phyloP scores from a whole-genome alignment of 2,797 vertebrate species.

The Sphenopsis melanotis region DNA sequence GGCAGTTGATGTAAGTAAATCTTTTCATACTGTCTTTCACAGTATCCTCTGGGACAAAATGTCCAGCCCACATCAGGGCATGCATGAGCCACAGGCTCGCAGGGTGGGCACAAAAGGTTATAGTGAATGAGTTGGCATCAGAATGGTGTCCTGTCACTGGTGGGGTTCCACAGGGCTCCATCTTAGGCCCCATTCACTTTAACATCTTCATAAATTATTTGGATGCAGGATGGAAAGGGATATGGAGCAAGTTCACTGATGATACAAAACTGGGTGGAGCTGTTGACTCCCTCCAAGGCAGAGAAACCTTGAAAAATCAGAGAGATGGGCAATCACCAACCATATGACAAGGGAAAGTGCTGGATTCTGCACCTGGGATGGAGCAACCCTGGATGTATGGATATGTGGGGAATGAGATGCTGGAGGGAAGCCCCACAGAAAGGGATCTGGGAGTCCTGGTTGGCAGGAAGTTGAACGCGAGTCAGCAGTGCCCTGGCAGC shows the following conservation, averaged over 20 bases:
- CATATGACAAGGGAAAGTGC: neutral
- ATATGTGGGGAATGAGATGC: neutral
- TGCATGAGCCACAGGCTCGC: neutral
- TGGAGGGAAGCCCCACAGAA: neutral
- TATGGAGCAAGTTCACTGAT: neutral
- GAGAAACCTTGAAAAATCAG: neutral
- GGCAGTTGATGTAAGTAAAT: neutral
- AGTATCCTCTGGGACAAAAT: neutral
- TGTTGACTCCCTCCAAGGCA: neutral
- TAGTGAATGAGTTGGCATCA: neutral
- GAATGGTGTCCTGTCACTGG: neutral
- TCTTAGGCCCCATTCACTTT: neutral
- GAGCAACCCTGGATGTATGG: accelerated
- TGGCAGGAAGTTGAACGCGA: neutral
- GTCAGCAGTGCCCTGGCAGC: neutral
- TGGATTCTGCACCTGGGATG: neutral
- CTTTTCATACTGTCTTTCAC: neutral
- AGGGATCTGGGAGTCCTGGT: neutral
- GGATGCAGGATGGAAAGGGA: neutral
- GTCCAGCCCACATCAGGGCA: neutral
- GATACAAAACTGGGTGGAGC: neutral
- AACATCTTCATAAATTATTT: neutral
- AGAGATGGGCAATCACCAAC: neutral
- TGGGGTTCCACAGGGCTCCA: neutral
- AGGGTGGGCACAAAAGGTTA: neutral